Conservation (phyloP, 2,113 vertebrate species). For the Sebastes fasciatus region DNA sequence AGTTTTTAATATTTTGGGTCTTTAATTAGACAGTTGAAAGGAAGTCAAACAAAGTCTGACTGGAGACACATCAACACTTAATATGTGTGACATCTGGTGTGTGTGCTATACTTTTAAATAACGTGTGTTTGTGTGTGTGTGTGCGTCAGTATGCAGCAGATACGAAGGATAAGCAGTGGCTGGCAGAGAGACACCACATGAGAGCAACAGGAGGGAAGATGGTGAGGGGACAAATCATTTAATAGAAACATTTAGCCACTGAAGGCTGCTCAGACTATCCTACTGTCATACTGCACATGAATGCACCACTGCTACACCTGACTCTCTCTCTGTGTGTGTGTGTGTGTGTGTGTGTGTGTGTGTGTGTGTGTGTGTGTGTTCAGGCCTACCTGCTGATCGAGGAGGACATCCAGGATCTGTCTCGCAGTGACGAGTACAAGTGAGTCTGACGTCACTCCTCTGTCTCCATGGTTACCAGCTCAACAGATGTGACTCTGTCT, state of each 20-base stretch:
- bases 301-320: not conserved
- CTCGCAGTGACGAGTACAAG: slow-evolving; percentile 94
- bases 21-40: too few relatives aligned
- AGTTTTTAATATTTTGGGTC: not conserved
- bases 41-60: too few relatives aligned
- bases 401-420: slow-evolving; percentile 93
- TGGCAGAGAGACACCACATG: slow-evolving; percentile 97
- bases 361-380: not conserved
- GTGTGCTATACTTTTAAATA: not conserved
- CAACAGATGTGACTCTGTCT: not conserved
- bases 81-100: not conserved
- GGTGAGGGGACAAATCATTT: slow-evolving; percentile 81
- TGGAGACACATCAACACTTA: too few relatives aligned
- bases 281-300: not conserved
- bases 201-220: slow-evolving; percentile 98
- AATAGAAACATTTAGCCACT: not conserved
- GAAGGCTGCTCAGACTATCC: not conserved
- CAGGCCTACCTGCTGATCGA: slow-evolving; percentile 97
- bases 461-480: not conserved
- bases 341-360: not conserved
- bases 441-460: slow-evolving; percentile 59
- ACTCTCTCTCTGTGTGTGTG: not conserved
- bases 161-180: slow-evolving; percentile 98
- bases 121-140: slow-evolving; percentile 48
- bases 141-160: slow-evolving; percentile 94